Base-by-base conservation (phyloP, 2,888 invertebrate genomes). In the Lysandra bellargus region DNA sequence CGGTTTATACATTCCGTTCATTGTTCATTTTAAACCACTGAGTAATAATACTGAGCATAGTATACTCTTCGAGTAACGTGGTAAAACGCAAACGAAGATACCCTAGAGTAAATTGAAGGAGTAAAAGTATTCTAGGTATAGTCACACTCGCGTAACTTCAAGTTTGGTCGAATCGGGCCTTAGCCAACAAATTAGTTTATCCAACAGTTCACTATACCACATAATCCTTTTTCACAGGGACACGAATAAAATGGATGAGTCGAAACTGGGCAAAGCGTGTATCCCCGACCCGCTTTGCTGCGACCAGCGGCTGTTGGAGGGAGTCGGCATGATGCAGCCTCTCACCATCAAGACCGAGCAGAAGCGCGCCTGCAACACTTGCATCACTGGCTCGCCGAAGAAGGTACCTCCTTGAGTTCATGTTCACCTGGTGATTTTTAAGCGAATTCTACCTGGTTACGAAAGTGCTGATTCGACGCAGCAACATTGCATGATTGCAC, bases 261-360 rank as follows among this genome's bases (percentile, higher is more conserved):
- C 87, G 44, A 94, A 94, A 83, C 83, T 93, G 37, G 89, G 88
- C 82, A 93, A 94, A 84, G 81, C 82, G 80, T 94, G 93, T 83
- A 87, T 93, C 82, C 88, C 92, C 33, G 93, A 93, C n/a, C 80
- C 85, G 30, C 85, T 93, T 81, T 94, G 94, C 87, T 93, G 93
- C 82, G 94, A 93, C 80, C 91, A 90, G 84, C 86, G 93, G 64
- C 90, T 89, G 81, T 83, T 92, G 80, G 93, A 93, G 81, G 88
- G 88, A 64, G 86, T 92, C 33, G 87, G 88, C 82, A 87, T 93
- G 83, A 92, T 95, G 94, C 93, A 94, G 85, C 95, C 94, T 49
- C 89, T 95, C 79, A 91, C 94, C 37, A 93, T 95, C 83, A 95
- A 95, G 86, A 95, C 95, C 14, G 94, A 95, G 84, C 92, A 92